Evolutionary conservation across 2,888 invertebrate species (phyloP).

Genomic region (Clistopyga incitator): DNA sequence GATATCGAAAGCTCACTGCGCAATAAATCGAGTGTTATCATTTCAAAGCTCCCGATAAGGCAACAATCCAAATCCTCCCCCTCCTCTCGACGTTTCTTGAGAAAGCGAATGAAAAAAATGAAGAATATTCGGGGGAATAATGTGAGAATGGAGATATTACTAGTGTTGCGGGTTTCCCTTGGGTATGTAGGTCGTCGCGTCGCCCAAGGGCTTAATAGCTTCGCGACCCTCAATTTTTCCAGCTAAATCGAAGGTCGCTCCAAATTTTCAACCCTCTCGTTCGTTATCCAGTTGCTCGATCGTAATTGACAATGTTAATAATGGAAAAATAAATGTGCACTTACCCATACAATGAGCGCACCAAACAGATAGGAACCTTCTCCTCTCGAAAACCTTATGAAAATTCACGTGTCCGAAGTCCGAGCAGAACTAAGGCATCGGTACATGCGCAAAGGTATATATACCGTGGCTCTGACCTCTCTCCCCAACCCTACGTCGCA

Average conservation of each 20-base stretch:
- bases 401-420: slow-evolving; percentile 80
- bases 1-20: slow-evolving; percentile 53
- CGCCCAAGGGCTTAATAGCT: slow-evolving; percentile 5
- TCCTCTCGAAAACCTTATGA: slow-evolving; percentile 74
- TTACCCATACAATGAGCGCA: slow-evolving; percentile 84
- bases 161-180: not conserved
- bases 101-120: no score
- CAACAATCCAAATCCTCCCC: not conserved
- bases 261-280: not conserved
- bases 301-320: not conserved
- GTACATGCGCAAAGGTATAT: slow-evolving; percentile 77
- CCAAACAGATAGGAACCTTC: slow-evolving; percentile 83
- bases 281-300: not conserved
- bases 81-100: no score
- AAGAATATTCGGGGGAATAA: not conserved
- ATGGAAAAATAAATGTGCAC: slow-evolving; percentile 63
- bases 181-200: slow-evolving; percentile 56
- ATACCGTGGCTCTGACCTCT: slow-evolving; percentile 70
- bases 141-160: no score
- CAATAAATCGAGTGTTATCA: slow-evolving; percentile 23
- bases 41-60: not conserved
- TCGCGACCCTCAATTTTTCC: not conserved
- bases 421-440: slow-evolving; percentile 79
- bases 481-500: slow-evolving; percentile 58
- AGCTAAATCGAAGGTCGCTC: not conserved